Evolutionary conservation across 2,113 vertebrate genomes (phyloP).

Genomic region (Centropristis striata): DNA sequence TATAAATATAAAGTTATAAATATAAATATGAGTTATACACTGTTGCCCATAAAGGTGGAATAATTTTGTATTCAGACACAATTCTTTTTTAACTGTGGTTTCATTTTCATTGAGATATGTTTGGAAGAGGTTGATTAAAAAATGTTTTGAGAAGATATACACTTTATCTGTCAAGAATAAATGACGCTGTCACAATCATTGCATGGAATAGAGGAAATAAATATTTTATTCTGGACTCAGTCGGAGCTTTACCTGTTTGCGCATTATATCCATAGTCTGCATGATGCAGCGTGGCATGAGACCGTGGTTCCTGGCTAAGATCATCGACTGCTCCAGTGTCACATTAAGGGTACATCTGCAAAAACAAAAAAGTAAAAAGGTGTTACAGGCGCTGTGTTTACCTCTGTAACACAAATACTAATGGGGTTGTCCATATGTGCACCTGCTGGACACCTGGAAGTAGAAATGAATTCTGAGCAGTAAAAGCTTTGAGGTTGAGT

Average conservation of each 20-base stretch:
- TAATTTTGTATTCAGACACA: no score
- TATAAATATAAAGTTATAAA: no score
- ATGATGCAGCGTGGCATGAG: conserved; percentile 96
- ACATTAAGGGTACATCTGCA: conserved; percentile 92
- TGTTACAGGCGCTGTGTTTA: conserved; percentile 5
- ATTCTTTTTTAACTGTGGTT: no score
- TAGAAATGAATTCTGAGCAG: conserved; percentile 10
- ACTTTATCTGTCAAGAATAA: no score
- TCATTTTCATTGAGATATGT: no score
- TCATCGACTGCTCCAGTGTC: conserved; percentile 95
- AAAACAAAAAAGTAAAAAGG: conserved; percentile 23
- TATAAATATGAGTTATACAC: no score
- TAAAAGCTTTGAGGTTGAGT: neutral
- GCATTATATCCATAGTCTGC: conserved; percentile 98
- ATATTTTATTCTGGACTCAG: no score
- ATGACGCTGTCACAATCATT: no score
- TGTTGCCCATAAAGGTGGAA: no score
- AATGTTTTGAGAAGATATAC: no score
- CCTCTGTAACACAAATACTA: conserved; percentile 1
- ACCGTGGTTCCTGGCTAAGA: conserved; percentile 93
- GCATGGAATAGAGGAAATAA: no score
- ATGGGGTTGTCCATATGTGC: neutral
- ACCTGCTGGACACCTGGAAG: conserved; percentile 1
- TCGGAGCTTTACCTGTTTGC: conserved; percentile 92
- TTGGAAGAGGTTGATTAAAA: no score